Conservation (phyloP, 2,113 vertebrate genomes). For the Notiomystis cincta region DNA sequence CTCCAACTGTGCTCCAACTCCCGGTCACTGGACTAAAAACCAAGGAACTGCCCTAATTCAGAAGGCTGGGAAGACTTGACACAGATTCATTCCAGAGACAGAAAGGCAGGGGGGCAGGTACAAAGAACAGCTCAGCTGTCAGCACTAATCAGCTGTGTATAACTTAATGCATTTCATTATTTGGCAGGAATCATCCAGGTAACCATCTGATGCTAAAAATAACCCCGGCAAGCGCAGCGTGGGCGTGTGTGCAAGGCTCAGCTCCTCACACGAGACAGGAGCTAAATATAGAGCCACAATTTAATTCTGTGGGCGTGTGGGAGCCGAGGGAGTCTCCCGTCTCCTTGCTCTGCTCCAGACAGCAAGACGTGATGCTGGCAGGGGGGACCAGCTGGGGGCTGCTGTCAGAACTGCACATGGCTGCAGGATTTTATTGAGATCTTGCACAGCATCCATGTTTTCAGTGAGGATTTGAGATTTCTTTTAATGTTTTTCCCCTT, state of each 20-base stretch:
- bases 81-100: slow-evolving; percentile 1
- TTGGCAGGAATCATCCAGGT: slow-evolving; percentile 26
- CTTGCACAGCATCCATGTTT: neutral
- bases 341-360: neutral
- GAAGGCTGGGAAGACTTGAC: neutral
- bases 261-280: neutral
- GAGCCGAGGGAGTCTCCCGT: neutral
- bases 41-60: neutral
- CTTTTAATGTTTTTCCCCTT: neutral
- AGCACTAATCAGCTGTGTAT: neutral
- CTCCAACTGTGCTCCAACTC: neutral
- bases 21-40: neutral
- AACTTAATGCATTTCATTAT: neutral
- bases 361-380: neutral
- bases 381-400: neutral
- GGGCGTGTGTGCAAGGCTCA: neutral
- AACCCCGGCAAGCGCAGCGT: neutral
- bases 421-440: neutral
- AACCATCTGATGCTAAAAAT: slow-evolving; percentile 54
- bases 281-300: slow-evolving; percentile 1
- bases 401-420: neutral
- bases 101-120: neutral
- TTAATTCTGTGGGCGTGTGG: neutral
- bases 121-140: neutral
- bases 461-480: neutral